Evolutionary conservation across 1,140 invertebrate genomes (phyloP), one percentile per base, ranked within the genome.

Genomic region (Dendroctonus ponderosae): DNA sequence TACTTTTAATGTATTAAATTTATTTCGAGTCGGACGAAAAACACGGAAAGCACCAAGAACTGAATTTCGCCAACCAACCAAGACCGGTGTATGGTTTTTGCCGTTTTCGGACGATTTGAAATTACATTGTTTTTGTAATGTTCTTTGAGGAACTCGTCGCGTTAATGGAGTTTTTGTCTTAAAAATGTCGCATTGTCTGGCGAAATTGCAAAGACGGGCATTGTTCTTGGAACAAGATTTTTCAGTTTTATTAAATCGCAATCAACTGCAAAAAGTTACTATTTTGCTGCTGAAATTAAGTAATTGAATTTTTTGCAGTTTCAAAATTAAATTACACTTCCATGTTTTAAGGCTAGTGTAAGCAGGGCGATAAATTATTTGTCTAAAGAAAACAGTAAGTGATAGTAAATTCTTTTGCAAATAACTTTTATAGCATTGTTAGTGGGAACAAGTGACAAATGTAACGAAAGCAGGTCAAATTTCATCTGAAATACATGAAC

Each of bases 1-100:
- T 62, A 62, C 60, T 62, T 62, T 62, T 62, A 62, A 62, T 62
- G 60, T 53, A 62, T 62, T 53, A 62, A 53, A 62, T 62, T 62
- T 62, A 62, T 62, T 62, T 51, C 49, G 60, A 38, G 43, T 38
- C 43, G 7, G 38, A 9, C 15, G 37, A 58, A 42, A 46, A 44
- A 7, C n/a, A n/a, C n/a, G 42, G 15, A 58, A 43, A 44, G 26
- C 12, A 58, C 12, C 7, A 58, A n/a, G 26, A 58, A 42, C 56
- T 15, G 9, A 40, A 58, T 54, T 37, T 40, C 38, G 39, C 52
- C 37, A 40, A n/a, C 26, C 38, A 12, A 38, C 12, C 12, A 40
- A 58, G 37, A 12, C 38, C 38, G 39, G 26, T 40, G 7, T n/a
- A 39, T 54, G 38, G 26, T 8, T 15, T 54, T 54, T 54, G 7